Evolutionary conservation across 2,113 vertebrate genomes (phyloP), one percentile per base, ranked within the genome.

Genomic region (Steatornis caripensis): DNA sequence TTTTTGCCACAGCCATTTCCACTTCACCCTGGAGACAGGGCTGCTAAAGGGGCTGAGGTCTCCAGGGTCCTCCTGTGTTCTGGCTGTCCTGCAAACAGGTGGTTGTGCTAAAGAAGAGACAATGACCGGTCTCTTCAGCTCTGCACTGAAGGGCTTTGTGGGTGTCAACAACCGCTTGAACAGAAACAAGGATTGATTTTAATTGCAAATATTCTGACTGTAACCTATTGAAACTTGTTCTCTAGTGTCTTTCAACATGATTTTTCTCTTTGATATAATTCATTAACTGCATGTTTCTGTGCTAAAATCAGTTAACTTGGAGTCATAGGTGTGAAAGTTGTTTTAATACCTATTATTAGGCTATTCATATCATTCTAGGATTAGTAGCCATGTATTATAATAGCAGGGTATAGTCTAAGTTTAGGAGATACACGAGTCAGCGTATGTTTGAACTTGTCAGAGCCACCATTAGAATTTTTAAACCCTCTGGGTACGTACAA

Each of bases 381-480:
- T 78, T 92, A 55, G 41, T 54, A 96, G 21, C 32, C 48, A 36
- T 54, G 64, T 77, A 34, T 94, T 95, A 64, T 84, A 84, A 71
- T 45, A 89, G 32, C 43, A 84, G 76, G 9, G 9, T 86, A 55
- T 72, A 65, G 62, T 91, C 70, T 93, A 94, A 93, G 20, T 88
- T 89, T 61, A 84, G 85, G 66, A 90, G 89, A 82, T 69, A 60
- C 26, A 55, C 0, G 2, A 79, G 45, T 37, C 27, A 78, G 57
- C 17, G 8, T 89, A 60, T 96, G 60, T 97, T 72, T 91, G 66
- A 80, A 94, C 45, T 66, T 91, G 76, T 79, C 86, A 96, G 80
- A 90, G 51, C 60, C 58, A 93, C 27, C 12, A 41, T 89, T 95
- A 97, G 68, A 95, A 94, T 95, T 96, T 94, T 80, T 88, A 84